Evolutionary conservation across 2,888 invertebrate species (phyloP), one percentile per base, ranked within the genome.

Genomic region (Agonum fuliginosum): DNA sequence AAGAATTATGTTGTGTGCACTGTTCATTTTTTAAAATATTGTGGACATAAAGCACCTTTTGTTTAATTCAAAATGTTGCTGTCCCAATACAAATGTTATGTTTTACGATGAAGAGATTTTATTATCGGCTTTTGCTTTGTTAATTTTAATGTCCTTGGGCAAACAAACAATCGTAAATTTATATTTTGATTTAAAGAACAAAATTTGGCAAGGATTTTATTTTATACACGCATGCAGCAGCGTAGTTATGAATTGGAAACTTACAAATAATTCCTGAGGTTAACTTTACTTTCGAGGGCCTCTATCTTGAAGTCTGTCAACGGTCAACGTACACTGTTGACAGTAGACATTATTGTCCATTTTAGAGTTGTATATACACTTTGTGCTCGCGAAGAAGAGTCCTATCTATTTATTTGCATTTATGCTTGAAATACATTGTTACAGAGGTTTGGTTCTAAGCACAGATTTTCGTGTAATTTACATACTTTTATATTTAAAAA

Each of bases 91-190:
- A 54, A 54, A 54, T 48, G 24, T 12, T 37, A n/a, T 12, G 12
- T 3, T 54, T 4, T 24, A 22, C 24, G 12, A 54, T 54, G 54
- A 22, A 22, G 54, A 22, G 12, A 22, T 14, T 54, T 54, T 22
- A 24, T 12, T 54, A 54, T 19, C 1, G 17, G 12, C n/a, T 20
- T 24, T 54, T 54, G 24, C 12, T 37, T 37, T 37, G 37, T 54
- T 24, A 12, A 54, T 54, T 24, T 20, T 12, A 22, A n/a, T 24
- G 30, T n/a, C 58, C 58, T 62, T 62, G 58, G 30, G 30, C 58
- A 17, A 62, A 62, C 58, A 62, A 62, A 62, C 58, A 62, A 62
- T 62, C 71, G 20, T 43, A 34, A 73, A 54, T 51, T 43, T 77
- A 48, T 70, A 34, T 69, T 69, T 37, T n/a, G n/a, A n/a, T n/a